Percentiles rank a stretch among this genome's conserved stretches.
Conservation (phyloP, 2,797 vertebrate species). For the Halcyon smyrnensis region DNA sequence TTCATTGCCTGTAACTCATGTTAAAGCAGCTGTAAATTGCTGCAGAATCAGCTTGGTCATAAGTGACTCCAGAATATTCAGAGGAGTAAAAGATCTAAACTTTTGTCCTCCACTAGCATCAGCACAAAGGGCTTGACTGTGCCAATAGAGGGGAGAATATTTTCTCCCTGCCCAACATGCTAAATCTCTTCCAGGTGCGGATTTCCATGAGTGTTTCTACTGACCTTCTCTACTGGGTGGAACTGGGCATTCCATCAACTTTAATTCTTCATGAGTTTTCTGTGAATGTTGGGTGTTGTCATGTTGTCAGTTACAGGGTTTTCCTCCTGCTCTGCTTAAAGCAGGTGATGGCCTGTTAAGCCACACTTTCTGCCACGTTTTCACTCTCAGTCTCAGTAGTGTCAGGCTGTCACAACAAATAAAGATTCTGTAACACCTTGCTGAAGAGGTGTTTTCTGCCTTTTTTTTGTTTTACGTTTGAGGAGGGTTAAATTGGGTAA, state of each 20-base stretch:
- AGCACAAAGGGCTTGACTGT: background rate
- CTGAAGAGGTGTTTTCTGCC: background rate
- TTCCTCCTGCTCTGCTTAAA: background rate
- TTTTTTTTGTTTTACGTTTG: background rate
- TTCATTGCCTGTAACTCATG: background rate
- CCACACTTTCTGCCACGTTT: background rate
- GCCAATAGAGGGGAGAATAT: background rate
- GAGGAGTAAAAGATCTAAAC: background rate
- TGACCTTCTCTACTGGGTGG: background rate
- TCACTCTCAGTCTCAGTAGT: background rate
- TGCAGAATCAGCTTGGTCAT: background rate
- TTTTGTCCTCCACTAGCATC: background rate
- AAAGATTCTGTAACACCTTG: background rate
- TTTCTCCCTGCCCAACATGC: background rate
- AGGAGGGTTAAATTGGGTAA: background rate
- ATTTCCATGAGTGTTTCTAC: background rate
- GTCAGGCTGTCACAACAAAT: constrained; percentile 27
- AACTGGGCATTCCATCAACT: background rate
- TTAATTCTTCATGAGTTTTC: background rate
- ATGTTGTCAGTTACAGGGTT: background rate
- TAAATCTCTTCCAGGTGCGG: background rate
- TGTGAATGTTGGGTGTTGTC: background rate
- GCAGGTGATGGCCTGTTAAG: background rate
- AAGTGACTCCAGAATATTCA: background rate
- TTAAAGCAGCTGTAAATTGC: background rate